phyloP scores from a whole-genome alignment of 2,113 vertebrate genomes.

The Ochotona princeps region DNA sequence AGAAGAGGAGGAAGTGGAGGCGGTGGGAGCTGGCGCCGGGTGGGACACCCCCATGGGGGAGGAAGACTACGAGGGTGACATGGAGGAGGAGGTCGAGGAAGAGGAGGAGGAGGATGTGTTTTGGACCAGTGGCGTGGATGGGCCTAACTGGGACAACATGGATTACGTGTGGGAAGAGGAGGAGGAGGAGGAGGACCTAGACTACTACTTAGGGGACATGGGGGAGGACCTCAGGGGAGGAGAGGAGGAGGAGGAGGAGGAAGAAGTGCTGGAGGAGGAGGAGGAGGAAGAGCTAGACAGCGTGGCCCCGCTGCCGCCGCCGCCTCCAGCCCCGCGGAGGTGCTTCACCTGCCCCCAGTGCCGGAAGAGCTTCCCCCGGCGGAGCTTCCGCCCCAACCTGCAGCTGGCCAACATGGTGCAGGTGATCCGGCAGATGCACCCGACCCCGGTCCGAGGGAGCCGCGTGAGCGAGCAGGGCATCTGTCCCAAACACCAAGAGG shows the following conservation, averaged over 20 bases:
- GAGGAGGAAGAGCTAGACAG: conserved; percentile 81
- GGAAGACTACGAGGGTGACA: conserved; percentile 80
- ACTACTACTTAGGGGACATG: conserved; percentile 79
- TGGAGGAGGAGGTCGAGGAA: conserved; percentile 81
- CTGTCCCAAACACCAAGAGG: conserved; percentile 81
- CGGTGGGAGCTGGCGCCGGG: conserved; percentile 61
- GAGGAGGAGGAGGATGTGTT: conserved; percentile 77
- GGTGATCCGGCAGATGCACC: conserved; percentile 81
- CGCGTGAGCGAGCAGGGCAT: background rate
- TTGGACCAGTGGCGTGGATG: conserved; percentile 73
- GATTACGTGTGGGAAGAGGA: conserved; percentile 80
- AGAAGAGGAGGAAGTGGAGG: conserved; percentile 77
- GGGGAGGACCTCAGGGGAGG: conserved; percentile 80
- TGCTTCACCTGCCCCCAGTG: conserved; percentile 85
- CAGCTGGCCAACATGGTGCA: conserved; percentile 86
- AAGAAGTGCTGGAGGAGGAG: conserved; percentile 79
- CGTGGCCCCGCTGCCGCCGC: conserved; percentile 51
- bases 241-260: conserved; percentile 76
- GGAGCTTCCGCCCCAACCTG: conserved; percentile 81
- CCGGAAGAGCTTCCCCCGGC: conserved; percentile 75
- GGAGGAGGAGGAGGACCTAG: conserved; percentile 80
- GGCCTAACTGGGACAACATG: conserved; percentile 72
- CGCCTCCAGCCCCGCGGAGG: conserved; percentile 71
- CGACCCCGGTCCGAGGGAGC: background rate
- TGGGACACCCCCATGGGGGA: conserved; percentile 80